Base-by-base conservation (phyloP, 2,888 invertebrate species). In the Disparrhopalites patrizii region DNA sequence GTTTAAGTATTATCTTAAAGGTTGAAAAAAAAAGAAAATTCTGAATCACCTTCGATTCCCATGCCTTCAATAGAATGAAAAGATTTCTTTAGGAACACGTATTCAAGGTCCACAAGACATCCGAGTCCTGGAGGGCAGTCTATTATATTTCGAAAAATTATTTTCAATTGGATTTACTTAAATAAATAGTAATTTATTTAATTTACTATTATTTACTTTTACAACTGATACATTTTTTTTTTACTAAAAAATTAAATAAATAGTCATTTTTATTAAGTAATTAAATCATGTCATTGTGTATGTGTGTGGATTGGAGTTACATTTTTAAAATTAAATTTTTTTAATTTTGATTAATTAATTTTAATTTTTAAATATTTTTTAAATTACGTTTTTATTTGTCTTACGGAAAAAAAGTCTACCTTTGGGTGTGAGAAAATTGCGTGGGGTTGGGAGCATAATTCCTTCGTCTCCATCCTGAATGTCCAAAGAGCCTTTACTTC, bases 71-170 rank as follows among this genome's bases (percentile, higher is more conserved):
- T 18, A 8, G 33, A 33, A 2, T 3, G 10, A 55, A 33, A 55
- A 20, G 30, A 55, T 18, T 55, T 31, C 23, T 55, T 55, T 36
- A 55, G n/a, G 23, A 55, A 55, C n/a, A 55, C 28, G 15, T 55
- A 55, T 28, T 55, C 30, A 8, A 36, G 55, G 20, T 55, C 55
- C 23, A 55, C 55, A 10, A 55, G 30, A 33, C 15, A 8, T n/a
- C 36, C 33, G 23, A 55, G 20, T 18, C 55, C 55, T 10, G 55
- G 33, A 15, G 55, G 55, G n/a, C 55, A 55, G 36, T 55, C 55
- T 55, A n/a, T 23, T n/a, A n/a, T n/a, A n/a, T n/a, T n/a, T n/a
- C n/a, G n/a, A n/a, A n/a, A n/a, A n/a, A n/a, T n/a, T n/a, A n/a
- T n/a, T n/a, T n/a, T n/a, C n/a, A n/a, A n/a, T n/a, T n/a, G n/a